A percentile compares a stretch with the other conserved stretches of the same genome.
phyloP scores from a whole-genome alignment of 2,888 invertebrate genomes.

The Selenia dentaria region DNA sequence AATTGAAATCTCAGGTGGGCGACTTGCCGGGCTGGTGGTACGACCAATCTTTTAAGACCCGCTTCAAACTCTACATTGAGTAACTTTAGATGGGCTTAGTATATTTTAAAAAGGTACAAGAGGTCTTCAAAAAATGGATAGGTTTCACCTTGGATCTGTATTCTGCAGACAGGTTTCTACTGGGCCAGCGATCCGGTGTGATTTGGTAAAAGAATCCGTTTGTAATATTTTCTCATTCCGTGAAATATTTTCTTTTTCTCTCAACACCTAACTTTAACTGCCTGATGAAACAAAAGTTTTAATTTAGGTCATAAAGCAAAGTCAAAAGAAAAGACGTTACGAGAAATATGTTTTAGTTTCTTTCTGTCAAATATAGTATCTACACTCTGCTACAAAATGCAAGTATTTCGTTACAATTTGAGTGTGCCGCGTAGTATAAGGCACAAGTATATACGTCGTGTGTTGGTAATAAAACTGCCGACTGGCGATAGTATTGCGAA shows the following conservation, averaged over 20 bases:
- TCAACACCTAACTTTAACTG: too few relatives aligned
- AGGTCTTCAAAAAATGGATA: conserved; percentile 50
- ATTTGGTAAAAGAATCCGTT: conserved; percentile 60
- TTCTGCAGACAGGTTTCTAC: conserved; percentile 58
- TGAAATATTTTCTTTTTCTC: too few relatives aligned
- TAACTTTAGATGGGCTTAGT: conserved; percentile 31
- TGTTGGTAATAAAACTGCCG: conserved; percentile 60
- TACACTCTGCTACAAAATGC: conserved; percentile 5
- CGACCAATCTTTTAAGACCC: conserved; percentile 49
- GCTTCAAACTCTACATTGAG: conserved; percentile 36
- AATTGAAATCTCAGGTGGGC: conserved; percentile 83
- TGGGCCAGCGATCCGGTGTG: conserved; percentile 57
- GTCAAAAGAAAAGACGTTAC: too few relatives aligned
- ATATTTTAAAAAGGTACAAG: conserved; percentile 41
- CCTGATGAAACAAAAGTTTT: too few relatives aligned
- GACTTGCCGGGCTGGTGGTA: conserved; percentile 47
- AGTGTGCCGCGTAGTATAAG: conserved; percentile 9
- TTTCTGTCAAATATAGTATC: too few relatives aligned
- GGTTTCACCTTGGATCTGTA: conserved; percentile 66
- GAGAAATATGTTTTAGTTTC: too few relatives aligned
- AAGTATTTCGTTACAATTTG: conserved; percentile 12
- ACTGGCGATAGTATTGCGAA: conserved; percentile 49
- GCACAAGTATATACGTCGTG: conserved; percentile 19
- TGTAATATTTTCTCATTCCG: too few relatives aligned
- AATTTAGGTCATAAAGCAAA: too few relatives aligned